These are phyloP conservation scores for Copidosoma aretas DNA, from an alignment of 2,888 invertebrate species.

Conservation along the genomic window DNA sequence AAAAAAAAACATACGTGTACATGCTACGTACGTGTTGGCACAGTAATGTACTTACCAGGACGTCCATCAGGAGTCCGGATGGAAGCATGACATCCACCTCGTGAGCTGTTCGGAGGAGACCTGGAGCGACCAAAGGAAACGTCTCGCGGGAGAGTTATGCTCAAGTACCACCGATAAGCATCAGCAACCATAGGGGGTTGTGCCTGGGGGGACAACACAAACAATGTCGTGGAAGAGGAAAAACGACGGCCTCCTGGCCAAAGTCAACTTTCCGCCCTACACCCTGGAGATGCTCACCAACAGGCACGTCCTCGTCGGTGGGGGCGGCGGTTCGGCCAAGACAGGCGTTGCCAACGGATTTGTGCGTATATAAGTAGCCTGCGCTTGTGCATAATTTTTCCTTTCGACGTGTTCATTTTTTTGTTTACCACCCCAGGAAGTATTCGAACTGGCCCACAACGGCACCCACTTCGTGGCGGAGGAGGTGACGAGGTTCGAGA, in stretches of 20 bases:
- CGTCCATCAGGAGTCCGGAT: too few species aligned
- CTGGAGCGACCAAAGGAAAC: too few species aligned
- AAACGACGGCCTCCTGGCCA: constrained; percentile 78
- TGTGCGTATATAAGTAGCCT: constrained; percentile 75
- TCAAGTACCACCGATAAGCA: too few species aligned
- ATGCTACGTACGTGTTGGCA: too few species aligned
- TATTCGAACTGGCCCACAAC: constrained; percentile 88
- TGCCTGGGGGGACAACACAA: background rate
- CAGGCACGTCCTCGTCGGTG: constrained; percentile 93
- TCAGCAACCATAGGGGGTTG: too few species aligned
- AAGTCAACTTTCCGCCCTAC: constrained; percentile 93
- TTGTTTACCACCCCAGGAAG: constrained; percentile 86
- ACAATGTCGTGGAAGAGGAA: constrained; percentile 68
- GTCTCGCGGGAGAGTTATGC: too few species aligned
- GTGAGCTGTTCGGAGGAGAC: too few species aligned
- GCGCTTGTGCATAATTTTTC: too few species aligned
- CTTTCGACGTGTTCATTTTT: too few species aligned
- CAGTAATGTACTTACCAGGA: too few species aligned
- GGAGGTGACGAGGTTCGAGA: constrained; percentile 88
- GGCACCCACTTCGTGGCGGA: constrained; percentile 83
- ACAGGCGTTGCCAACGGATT: constrained; percentile 98
- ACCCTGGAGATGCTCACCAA: constrained; percentile 88
- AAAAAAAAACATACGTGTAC: too few species aligned
- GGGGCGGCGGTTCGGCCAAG: constrained; percentile 96
- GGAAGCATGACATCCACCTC: too few species aligned